Evolutionary conservation across 2,888 invertebrate species (phyloP), one percentile per base, ranked within the genome.

Genomic region (Agonopterix subpropinquella): DNA sequence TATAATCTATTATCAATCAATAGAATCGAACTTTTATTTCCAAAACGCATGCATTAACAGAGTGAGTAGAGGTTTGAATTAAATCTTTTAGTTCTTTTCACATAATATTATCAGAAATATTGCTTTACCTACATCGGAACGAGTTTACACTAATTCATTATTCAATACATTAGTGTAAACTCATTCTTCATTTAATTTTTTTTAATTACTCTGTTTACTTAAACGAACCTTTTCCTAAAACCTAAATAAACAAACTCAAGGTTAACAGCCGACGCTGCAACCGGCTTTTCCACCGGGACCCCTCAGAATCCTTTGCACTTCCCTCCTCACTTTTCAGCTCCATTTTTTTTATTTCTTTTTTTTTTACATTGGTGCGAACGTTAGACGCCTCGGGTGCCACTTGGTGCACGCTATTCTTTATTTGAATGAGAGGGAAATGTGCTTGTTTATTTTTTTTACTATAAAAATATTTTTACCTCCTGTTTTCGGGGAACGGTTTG

Each of bases 331-430:
- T 80, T 78, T 72, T 63, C 63, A 63, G 58, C 61, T 61, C 62
- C 55, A 53, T 67, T 68, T 68, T 65, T 70, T 66, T 67, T 67
- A 47, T 37, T n/a, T 47, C 44, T 44, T 70, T 67, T 70, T 67
- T 28, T 0, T 74, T 73, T 70, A 65, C 65, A 70, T 66, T 56
- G 64, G 65, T 64, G 69, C 70, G 62, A 70, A 68, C 59, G 70
- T 77, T 77, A 79, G 74, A 72, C 72, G 77, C 80, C 71, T 57
- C 63, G 59, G 70, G 75, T 68, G 68, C 74, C 76, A 76, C 78
- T 80, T 77, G 63, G 55, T 50, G 43, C 64, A 64, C 58, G 61
- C 62, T 62, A 62, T 63, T 69, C 69, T 72, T 70, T 67, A 70
- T 68, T 64, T 65, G 62, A 64, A 64, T 56, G 60, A 39, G 39